Evolutionary conservation across 92 coral and sea anemone species (phyloP).

Genomic region (Epizoanthus ramosus): DNA sequence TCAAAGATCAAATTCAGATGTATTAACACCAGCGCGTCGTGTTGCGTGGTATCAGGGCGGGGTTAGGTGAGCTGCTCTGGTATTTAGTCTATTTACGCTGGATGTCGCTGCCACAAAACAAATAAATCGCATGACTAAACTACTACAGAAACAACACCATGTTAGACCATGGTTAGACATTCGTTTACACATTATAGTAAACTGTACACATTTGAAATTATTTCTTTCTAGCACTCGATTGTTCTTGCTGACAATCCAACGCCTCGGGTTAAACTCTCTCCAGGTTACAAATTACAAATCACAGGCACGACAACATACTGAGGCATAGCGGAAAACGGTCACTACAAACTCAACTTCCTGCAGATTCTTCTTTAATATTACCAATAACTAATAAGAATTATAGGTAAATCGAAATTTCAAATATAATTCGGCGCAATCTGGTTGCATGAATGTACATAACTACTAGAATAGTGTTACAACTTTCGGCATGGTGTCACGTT

Average conservation of each 20-base stretch:
- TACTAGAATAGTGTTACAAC: not conserved
- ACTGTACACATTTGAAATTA: not conserved
- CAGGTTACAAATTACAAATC: not conserved
- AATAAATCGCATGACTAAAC: not conserved
- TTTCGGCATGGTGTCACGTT: not conserved
- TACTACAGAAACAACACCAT: not conserved
- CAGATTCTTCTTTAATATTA: not conserved
- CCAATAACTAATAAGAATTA: no score
- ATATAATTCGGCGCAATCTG: no score
- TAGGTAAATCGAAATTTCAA: not conserved
- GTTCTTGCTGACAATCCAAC: not conserved
- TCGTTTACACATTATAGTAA: not conserved
- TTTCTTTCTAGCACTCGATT: not conserved
- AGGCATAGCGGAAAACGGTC: not conserved
- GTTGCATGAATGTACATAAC: no score
- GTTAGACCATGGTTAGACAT: not conserved
- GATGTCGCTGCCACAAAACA: not conserved
- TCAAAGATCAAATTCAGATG: not conserved
- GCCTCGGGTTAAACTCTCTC: not conserved
- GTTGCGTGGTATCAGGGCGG: slow-evolving; percentile 7
- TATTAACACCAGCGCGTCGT: not conserved
- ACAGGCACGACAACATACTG: not conserved
- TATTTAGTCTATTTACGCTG: slow-evolving; percentile 1
- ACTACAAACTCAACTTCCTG: not conserved
- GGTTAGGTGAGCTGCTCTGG: slow-evolving; percentile 1